These are phyloP conservation scores for Psix sp. DNA, from an alignment of 1,140 invertebrate genomes.

Conservation along the genomic window DNA sequence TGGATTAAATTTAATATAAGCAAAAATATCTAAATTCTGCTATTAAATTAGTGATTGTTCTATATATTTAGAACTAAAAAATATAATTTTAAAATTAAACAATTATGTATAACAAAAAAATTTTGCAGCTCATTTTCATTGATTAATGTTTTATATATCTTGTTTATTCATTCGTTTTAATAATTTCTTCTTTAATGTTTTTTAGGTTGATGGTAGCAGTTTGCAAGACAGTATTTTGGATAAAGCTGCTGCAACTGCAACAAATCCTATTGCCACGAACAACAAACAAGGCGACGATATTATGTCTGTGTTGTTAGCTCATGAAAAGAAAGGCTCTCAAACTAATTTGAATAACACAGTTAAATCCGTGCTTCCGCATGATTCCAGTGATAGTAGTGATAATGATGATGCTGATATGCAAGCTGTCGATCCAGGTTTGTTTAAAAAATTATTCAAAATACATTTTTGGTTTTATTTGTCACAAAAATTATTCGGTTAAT, in stretches of 20 bases:
- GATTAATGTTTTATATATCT: not conserved
- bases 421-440: conserved; percentile 76
- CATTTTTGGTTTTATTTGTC: no score
- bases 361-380: conserved; percentile 79
- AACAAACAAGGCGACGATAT: conserved; percentile 89
- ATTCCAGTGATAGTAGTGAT: conserved; percentile 86
- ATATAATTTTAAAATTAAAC: no score
- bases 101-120: no score
- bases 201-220: conserved; percentile 71
- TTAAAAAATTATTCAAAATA: not conserved
- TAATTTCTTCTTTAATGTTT: conserved; percentile 7
- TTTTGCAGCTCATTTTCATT: not conserved
- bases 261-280: conserved; percentile 75
- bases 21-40: no score
- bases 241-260: conserved; percentile 77
- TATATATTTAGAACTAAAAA: no score
- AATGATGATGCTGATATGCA: conserved; percentile 83
- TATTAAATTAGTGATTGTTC: no score
- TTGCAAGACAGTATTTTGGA: conserved; percentile 74
- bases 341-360: conserved; percentile 79
- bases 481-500: no score
- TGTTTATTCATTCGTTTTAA: not conserved
- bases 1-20: no score
- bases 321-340: conserved; percentile 86
- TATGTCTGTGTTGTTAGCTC: conserved; percentile 92